Conservation (phyloP, 2,888 invertebrate species). For the Chalcosyrphus nemorum region DNA sequence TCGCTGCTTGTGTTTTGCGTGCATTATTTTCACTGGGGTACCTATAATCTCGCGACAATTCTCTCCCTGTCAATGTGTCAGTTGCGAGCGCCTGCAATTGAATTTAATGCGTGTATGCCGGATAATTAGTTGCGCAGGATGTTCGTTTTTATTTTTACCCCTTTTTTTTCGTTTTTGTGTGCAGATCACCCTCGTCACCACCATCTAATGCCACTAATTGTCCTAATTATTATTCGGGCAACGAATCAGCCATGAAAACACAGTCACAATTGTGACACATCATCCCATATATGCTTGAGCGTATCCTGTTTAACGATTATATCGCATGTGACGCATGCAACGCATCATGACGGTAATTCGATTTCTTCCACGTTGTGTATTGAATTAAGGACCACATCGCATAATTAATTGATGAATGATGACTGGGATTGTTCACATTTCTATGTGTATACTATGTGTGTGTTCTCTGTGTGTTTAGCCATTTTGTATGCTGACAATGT, state of each 20-base stretch:
- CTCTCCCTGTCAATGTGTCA: slow-evolving; percentile 53
- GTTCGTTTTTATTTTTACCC: slow-evolving; percentile 17
- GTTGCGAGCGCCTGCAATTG: slow-evolving; percentile 47
- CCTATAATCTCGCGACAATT: slow-evolving; percentile 21
- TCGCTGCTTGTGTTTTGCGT: slow-evolving; percentile 45
- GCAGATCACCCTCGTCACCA: neutral
- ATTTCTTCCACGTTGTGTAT: slow-evolving; percentile 35
- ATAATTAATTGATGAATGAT: slow-evolving; percentile 70
- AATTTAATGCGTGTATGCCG: slow-evolving; percentile 53
- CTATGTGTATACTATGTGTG: neutral
- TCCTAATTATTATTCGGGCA: slow-evolving; percentile 62
- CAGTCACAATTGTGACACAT: slow-evolving; percentile 30
- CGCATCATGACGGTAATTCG: slow-evolving; percentile 46
- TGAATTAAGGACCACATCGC: slow-evolving; percentile 58
- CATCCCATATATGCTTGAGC: slow-evolving; percentile 4
- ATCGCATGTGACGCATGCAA: slow-evolving; percentile 44
- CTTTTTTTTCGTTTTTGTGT: too few relatives aligned
- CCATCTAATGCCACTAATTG: slow-evolving; percentile 61
- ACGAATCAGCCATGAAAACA: slow-evolving; percentile 55
- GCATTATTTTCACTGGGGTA: slow-evolving; percentile 42
- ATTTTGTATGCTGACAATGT: slow-evolving; percentile 38
- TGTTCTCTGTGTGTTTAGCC: neutral
- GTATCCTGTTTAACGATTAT: slow-evolving; percentile 28
- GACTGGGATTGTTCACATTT: slow-evolving; percentile 37
- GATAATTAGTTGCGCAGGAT: slow-evolving; percentile 60